A percentile compares a stretch with the other conserved stretches of the same genome.
phyloP scores from a whole-genome alignment of 2,888 invertebrate species.

The Drosophila acutilabella region DNA sequence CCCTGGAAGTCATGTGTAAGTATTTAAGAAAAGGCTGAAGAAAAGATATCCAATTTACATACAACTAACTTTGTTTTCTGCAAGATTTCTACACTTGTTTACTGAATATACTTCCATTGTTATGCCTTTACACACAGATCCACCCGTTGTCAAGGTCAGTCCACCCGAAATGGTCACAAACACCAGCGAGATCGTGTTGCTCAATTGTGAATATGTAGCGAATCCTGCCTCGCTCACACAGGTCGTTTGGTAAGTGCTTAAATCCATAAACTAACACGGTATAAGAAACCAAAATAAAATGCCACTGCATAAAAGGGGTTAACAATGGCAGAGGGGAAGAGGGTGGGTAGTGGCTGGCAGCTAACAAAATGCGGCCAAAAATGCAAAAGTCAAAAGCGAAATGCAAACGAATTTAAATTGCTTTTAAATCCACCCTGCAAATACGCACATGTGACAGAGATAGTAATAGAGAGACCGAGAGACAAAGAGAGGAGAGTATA shows the following conservation, averaged over 20 bases:
- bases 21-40: constrained; percentile 15
- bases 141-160: constrained; percentile 91
- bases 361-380: constrained; percentile 27
- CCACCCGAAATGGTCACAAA: constrained; percentile 92
- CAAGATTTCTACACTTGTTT: no score
- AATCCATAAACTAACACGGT: constrained; percentile 27
- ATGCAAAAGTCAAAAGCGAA: constrained; percentile 64
- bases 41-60: no score
- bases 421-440: constrained; percentile 57
- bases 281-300: constrained; percentile 22
- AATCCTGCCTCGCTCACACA: constrained; percentile 92
- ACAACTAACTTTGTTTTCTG: no score
- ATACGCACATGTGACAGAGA: constrained; percentile 51
- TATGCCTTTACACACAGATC: constrained; percentile 87
- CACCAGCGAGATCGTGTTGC: constrained; percentile 90
- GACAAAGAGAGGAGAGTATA: not conserved
- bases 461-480: constrained; percentile 15
- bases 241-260: constrained; percentile 89
- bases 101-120: no score
- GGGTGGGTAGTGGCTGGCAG: not conserved
- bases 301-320: not conserved
- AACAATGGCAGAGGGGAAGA: not conserved
- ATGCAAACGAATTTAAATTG: constrained; percentile 72
- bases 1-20: constrained; percentile 95
- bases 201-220: constrained; percentile 93